Conservation (phyloP, 2,113 vertebrate species). For the Noturus placidus region DNA sequence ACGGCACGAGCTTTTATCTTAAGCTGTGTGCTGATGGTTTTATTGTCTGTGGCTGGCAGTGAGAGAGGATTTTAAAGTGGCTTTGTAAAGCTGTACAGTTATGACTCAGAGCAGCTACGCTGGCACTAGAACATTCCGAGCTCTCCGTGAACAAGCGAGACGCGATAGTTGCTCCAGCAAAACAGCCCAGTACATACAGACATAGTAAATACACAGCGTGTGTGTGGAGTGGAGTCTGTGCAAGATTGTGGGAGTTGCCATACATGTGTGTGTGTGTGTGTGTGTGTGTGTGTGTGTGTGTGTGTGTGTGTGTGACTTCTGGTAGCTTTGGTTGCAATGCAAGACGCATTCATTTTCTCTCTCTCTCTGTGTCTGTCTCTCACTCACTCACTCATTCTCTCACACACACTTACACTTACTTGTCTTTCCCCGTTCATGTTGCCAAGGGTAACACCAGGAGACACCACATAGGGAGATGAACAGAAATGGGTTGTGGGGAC, state of each 20-base stretch:
- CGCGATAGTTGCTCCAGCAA: slow-evolving; percentile 7
- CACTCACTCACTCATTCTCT: too few relatives aligned
- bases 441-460: slow-evolving; percentile 72
- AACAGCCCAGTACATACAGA: not conserved
- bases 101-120: slow-evolving; percentile 26
- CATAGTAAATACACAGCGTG: not conserved
- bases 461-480: slow-evolving; percentile 56
- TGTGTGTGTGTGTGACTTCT: not conserved
- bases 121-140: not conserved
- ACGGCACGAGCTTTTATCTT: not conserved
- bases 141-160: slow-evolving; percentile 25
- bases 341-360: slow-evolving; percentile 54
- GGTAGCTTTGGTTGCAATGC: too few relatives aligned
- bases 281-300: slow-evolving; percentile 8
- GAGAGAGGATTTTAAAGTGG: not conserved
- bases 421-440: slow-evolving; percentile 69
- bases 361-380: too few relatives aligned
- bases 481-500: slow-evolving; percentile 13
- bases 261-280: not conserved
- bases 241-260: slow-evolving; percentile 28
- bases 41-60: slow-evolving; percentile 8
- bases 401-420: slow-evolving; percentile 51
- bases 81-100: slow-evolving; percentile 29
- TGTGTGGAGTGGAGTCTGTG: slow-evolving; percentile 19
- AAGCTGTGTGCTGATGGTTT: slow-evolving; percentile 10